Percentiles rank a stretch among this genome's conserved stretches.
phyloP scores from a whole-genome alignment of 1,140 invertebrate genomes.

The Tetramorium alpestre region DNA sequence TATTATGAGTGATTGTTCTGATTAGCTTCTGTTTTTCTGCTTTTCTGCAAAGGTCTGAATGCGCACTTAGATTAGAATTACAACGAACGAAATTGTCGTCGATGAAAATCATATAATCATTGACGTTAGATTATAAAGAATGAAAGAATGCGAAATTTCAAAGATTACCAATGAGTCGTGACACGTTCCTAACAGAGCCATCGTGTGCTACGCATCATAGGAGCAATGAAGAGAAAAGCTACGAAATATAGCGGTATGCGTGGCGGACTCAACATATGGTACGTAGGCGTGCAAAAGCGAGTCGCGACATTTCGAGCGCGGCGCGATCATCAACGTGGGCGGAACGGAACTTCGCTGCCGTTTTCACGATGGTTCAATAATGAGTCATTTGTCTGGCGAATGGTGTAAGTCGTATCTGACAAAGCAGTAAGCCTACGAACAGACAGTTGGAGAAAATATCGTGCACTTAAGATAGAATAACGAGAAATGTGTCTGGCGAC shows the following conservation, averaged over 20 bases:
- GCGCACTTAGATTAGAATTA: no score
- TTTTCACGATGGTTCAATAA: constrained; percentile 33
- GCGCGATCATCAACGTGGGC: constrained; percentile 16
- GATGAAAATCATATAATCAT: not conserved
- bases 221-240: constrained; percentile 42
- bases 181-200: constrained; percentile 43
- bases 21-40: no score
- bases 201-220: constrained; percentile 43
- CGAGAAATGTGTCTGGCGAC: not conserved
- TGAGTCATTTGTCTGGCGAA: constrained; percentile 9
- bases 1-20: no score
- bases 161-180: constrained; percentile 52
- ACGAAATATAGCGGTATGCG: not conserved
- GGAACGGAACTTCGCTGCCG: not conserved
- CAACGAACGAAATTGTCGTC: no score
- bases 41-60: no score
- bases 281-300: constrained; percentile 32
- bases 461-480: not conserved
- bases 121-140: not conserved
- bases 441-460: not conserved
- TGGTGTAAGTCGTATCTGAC: not conserved
- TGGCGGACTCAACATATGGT: not conserved
- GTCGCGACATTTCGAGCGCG: constrained; percentile 21
- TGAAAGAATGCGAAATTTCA: not conserved
- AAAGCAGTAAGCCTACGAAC: not conserved